Evolutionary conservation across 2,113 vertebrate genomes (phyloP).

Genomic region (Crocuta crocuta): DNA sequence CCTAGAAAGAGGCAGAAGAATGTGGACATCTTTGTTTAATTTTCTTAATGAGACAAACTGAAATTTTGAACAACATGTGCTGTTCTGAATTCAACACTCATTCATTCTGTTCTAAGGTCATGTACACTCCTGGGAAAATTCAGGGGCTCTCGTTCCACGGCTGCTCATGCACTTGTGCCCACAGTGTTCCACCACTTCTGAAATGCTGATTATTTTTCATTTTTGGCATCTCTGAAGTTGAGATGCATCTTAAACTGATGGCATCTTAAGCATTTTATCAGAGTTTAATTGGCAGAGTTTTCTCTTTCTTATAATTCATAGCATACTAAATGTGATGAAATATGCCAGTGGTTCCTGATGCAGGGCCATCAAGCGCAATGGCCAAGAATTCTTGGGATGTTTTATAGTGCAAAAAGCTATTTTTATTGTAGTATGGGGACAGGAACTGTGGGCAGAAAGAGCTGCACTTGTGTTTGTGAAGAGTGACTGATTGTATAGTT

Average conservation of each 20-base stretch:
- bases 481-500: background rate
- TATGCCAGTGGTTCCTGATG: background rate
- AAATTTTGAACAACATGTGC: constrained; percentile 3
- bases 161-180: background rate
- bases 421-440: background rate
- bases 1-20: background rate
- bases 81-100: background rate
- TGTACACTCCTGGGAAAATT: too few relatives aligned
- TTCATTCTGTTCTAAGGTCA: background rate
- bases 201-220: background rate
- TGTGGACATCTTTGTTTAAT: background rate
- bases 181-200: background rate
- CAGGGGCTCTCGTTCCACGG: background rate
- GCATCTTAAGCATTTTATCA: background rate
- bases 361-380: background rate
- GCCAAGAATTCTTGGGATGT: background rate
- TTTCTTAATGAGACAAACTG: constrained; percentile 47
- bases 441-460: background rate
- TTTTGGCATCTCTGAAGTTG: background rate
- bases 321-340: background rate
- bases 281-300: background rate
- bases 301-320: background rate
- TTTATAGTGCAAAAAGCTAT: background rate
- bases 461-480: background rate
- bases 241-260: background rate